Evolutionary conservation across 2,797 vertebrate genomes (phyloP).

Genomic region (Triplophysa yarkandensis): DNA sequence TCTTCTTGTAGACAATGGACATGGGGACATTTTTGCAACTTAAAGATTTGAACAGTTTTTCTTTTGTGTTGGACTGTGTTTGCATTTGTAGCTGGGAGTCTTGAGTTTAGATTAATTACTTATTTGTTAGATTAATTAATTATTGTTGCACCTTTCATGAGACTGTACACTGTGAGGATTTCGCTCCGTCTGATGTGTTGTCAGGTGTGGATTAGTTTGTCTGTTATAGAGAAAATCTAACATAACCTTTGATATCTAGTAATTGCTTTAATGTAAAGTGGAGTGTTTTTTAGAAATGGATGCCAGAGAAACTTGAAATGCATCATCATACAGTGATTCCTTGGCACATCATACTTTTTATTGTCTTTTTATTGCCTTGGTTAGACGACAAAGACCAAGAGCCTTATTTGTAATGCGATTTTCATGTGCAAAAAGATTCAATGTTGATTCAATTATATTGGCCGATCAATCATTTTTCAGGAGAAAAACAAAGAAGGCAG

Average conservation of each 20-base stretch:
- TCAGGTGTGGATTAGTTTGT: slow-evolving; percentile 21
- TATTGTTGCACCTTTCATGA: background rate
- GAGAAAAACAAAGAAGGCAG: slow-evolving; percentile 43
- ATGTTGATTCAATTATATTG: slow-evolving; percentile 54
- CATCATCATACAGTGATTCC: slow-evolving; percentile 41
- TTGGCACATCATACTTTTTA: slow-evolving; percentile 51
- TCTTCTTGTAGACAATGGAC: too few species aligned
- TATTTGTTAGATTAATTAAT: too few species aligned
- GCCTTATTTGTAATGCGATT: slow-evolving; percentile 46
- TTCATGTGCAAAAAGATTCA: slow-evolving; percentile 53
- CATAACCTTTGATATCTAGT: slow-evolving; percentile 48
- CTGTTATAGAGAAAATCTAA: slow-evolving; percentile 41
- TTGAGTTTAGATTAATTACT: background rate
- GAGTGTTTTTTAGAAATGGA: slow-evolving; percentile 13
- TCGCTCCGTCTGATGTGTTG: background rate
- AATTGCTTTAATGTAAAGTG: slow-evolving; percentile 47
- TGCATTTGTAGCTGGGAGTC: background rate
- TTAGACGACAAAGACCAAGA: slow-evolving; percentile 36
- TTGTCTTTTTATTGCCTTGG: slow-evolving; percentile 57
- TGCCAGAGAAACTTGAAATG: slow-evolving; percentile 38
- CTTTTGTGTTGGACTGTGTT: too few species aligned
- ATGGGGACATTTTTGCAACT: too few species aligned
- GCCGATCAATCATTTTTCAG: slow-evolving; percentile 53
- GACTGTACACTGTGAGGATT: background rate
- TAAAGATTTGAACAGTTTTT: too few species aligned